phyloP scores from a whole-genome alignment of 64 coral and sea anemone species.

The Montipora capricornis region DNA sequence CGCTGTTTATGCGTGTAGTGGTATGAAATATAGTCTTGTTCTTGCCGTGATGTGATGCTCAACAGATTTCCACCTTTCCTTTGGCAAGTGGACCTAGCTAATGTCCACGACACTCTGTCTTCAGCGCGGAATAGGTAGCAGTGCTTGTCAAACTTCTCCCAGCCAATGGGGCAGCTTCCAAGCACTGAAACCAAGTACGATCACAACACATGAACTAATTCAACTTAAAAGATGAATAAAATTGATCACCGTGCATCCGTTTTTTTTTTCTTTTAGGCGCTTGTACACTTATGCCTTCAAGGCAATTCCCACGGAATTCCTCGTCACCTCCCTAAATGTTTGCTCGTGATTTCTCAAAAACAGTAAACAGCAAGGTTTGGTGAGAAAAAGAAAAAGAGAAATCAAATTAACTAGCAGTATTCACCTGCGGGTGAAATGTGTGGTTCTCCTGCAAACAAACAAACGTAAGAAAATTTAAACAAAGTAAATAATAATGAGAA shows the following conservation, averaged over 20 bases:
- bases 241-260: too few species aligned
- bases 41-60: constrained; percentile 72
- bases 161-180: constrained; percentile 81
- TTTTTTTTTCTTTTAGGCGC: too few species aligned
- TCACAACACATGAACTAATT: too few species aligned
- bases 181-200: constrained; percentile 37
- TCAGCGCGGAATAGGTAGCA: constrained; percentile 81
- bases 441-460: constrained; percentile 70
- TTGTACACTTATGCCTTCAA: too few species aligned
- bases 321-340: too few species aligned
- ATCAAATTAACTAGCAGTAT: background rate
- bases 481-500: background rate
- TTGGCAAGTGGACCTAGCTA: constrained; percentile 56
- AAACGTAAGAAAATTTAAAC: background rate
- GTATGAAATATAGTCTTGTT: constrained; percentile 82
- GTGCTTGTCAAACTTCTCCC: constrained; percentile 73
- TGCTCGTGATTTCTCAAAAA: too few species aligned
- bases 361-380: too few species aligned
- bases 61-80: constrained; percentile 80
- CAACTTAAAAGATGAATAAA: too few species aligned
- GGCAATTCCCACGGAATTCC: too few species aligned
- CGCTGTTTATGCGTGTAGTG: constrained; percentile 41
- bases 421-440: constrained; percentile 81
- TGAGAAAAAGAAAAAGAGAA: too few species aligned
- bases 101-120: constrained; percentile 41